Base-by-base conservation (phyloP, 1,140 invertebrate species). In the Rhopalosiphum maidis region DNA sequence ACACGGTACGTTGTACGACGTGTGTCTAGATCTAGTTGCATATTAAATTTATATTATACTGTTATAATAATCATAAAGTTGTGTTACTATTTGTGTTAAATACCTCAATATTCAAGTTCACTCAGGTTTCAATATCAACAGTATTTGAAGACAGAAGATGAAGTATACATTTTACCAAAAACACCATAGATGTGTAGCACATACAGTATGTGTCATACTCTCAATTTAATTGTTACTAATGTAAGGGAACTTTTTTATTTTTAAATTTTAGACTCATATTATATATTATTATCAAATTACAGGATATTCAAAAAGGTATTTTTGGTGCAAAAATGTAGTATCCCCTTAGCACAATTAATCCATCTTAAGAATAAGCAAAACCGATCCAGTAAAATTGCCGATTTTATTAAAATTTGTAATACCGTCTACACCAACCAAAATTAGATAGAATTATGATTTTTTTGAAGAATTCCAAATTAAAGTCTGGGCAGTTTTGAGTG, bases 261-360 rank as follows among this genome's bases (percentile, higher is more conserved):
- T 86, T 86, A 86, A 86, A 86, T 86, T 86, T 46, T 46, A 86
- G 23, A 86, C 30, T 15, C 22, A 86, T 86, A 46, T 7, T 86
- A 86, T 25, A 43, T 86, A 86, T 41, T 86, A 30, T 46, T 86
- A 30, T 43, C 37, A 86, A 43, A 43, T 86, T 86, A 43, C 83
- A 86, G 41, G 8, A 86, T 86, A 86, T 43, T 86, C 83, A 86
- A 46, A 86, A 86, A 86, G 83, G 23, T 23, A 86, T 86, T 86
- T 86, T 41, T 86, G 83, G 22, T 86, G 83, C 25, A 86, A 86
- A 86, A 86, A 86, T 43, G 22, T 2, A 86, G 22, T 86, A 43
- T 86, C 83, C 6, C 23, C 22, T 86, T 86, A 46, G 37, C 41
- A 30, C 46, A 86, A 86, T 35, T 86, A 86, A 86, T 4, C 5